Conservation (phyloP, 2,888 invertebrate genomes). For the Periphyllus acericola region DNA sequence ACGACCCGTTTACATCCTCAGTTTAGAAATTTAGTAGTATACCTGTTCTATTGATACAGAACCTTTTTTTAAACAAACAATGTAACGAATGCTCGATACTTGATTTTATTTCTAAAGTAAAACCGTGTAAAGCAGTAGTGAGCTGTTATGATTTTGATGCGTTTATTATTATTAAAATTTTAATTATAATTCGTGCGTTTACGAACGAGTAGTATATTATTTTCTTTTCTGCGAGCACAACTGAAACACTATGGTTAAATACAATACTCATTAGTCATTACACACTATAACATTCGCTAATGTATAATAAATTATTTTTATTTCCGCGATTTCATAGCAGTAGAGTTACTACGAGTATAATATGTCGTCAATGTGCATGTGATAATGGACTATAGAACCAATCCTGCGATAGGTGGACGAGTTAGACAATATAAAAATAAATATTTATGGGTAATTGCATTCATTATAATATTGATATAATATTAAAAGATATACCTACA, state of each 20-base stretch:
- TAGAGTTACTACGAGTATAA: background rate
- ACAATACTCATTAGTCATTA: background rate
- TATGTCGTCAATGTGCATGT: background rate
- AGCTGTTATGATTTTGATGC: background rate
- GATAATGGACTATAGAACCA: background rate
- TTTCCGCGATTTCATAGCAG: background rate
- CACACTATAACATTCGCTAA: background rate
- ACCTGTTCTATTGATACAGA: no score
- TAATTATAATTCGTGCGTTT: background rate
- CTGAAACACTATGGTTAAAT: conserved; percentile 7
- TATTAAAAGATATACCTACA: background rate
- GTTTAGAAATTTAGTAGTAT: no score
- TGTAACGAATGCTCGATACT: background rate
- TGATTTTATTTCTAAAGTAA: background rate
- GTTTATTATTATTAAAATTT: background rate
- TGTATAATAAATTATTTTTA: conserved; percentile 12
- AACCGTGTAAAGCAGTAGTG: background rate
- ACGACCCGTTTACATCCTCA: background rate
- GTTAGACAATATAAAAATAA: background rate
- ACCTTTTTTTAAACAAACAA: no score
- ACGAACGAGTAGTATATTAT: background rate
- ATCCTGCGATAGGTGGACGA: background rate
- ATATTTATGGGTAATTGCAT: background rate
- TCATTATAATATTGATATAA: background rate
- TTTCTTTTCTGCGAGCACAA: background rate